Percentiles rank a stretch among this genome's conserved stretches.
Evolutionary conservation across 2,797 vertebrate genomes (phyloP).

Genomic region (Esox lucius): DNA sequence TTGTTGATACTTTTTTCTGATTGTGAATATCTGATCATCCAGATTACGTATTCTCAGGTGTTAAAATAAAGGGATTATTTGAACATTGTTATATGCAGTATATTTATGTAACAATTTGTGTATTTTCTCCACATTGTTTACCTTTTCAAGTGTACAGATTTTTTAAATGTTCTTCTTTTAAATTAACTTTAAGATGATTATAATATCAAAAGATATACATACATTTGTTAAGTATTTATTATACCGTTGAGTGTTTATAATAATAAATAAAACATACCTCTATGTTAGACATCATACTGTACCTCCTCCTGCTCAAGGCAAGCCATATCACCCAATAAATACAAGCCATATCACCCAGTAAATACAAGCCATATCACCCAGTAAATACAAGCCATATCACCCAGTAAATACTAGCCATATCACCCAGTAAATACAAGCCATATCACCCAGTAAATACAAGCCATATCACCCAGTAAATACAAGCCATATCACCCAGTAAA

Average conservation of each 20-base stretch:
- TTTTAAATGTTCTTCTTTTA: slow-evolving; percentile 21
- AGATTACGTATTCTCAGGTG: slow-evolving; percentile 66
- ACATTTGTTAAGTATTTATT: slow-evolving; percentile 68
- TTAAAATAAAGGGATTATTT: slow-evolving; percentile 66
- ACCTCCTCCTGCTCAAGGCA: slow-evolving; percentile 6
- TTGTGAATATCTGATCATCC: slow-evolving; percentile 41
- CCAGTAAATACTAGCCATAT: slow-evolving; percentile 10
- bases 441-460: slow-evolving; percentile 4
- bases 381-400: slow-evolving; percentile 13
- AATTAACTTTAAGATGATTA: slow-evolving; percentile 21
- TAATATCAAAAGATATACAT: slow-evolving; percentile 28
- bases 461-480: slow-evolving; percentile 4
- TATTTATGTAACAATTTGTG: slow-evolving; percentile 40
- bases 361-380: slow-evolving; percentile 6
- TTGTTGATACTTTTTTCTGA: slow-evolving; percentile 35
- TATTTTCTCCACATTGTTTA: slow-evolving; percentile 46
- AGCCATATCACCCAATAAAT: too few relatives aligned
- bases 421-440: slow-evolving; percentile 8
- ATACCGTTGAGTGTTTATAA: slow-evolving; percentile 51
- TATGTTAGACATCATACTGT: slow-evolving; percentile 15
- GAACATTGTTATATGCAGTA: slow-evolving; percentile 38
- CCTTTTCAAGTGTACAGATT: slow-evolving; percentile 38
- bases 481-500: neutral
- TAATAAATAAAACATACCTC: slow-evolving; percentile 23
- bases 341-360: neutral